Percentiles rank a stretch among this genome's conserved stretches.
Evolutionary conservation across 2,797 vertebrate genomes (phyloP).

Genomic region (Spinus pinus): DNA sequence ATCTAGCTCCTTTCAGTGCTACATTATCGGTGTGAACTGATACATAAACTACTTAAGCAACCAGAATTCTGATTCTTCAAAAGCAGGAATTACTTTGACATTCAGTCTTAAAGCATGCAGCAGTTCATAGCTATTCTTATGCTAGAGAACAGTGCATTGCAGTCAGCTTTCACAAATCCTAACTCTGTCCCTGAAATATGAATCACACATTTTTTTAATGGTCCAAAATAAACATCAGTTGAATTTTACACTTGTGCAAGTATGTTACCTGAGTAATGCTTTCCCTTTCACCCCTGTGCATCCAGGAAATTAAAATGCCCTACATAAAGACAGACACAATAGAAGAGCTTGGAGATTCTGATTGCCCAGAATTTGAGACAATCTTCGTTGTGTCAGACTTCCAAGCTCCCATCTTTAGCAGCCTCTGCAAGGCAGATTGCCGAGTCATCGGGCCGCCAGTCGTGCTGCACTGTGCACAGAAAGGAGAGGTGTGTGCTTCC

Average conservation of each 20-base stretch:
- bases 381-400: constrained; percentile 90
- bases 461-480: constrained; percentile 85
- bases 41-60: not conserved
- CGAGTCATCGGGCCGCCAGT: constrained; percentile 93
- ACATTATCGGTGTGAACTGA: not conserved
- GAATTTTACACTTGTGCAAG: not conserved
- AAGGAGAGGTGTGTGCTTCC: constrained; percentile 81
- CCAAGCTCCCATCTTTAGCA: constrained; percentile 80
- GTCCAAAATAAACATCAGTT: not conserved
- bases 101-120: not conserved
- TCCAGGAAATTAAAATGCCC: constrained; percentile 87
- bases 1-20: not conserved
- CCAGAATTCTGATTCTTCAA: not conserved
- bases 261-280: not conserved
- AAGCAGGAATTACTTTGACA: not conserved
- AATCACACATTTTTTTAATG: not conserved
- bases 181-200: not conserved
- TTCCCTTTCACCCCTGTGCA: constrained; percentile 7
- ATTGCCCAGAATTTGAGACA: constrained; percentile 88
- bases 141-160: not conserved
- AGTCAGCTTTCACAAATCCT: not conserved
- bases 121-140: constrained; percentile 52
- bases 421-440: constrained; percentile 87
- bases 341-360: constrained; percentile 84
- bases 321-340: constrained; percentile 82